Evolutionary conservation across 2,888 invertebrate species (phyloP), one percentile per base, ranked within the genome.

Genomic region (Amiota mariae): DNA sequence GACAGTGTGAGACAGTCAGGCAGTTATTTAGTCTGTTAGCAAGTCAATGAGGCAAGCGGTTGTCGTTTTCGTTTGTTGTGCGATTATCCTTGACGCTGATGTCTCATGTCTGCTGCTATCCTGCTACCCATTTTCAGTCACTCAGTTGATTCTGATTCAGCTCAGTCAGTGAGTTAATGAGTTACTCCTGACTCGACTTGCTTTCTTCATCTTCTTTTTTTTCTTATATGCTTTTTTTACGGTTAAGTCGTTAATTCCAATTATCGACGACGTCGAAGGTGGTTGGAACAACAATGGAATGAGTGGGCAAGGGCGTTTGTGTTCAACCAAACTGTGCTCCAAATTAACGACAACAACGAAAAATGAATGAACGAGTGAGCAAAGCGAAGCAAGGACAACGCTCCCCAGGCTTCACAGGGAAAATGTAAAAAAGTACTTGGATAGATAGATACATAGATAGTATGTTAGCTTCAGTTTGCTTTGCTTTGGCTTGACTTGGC

Each of bases 191-290:
- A 36, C 81, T 63, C 75, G 79, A 75, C 68, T 75, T n/a, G 70
- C 20, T 73, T 48, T 8, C 66, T 24, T 6, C 57, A n/a, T 49
- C 2, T 20, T 68, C 12, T 4, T 68, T 20, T 46, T 47, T 70
- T 10, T 6, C 57, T 64, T 73, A 61, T 36, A 36, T 36, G 36
- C 36, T 12, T 47, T 64, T 56, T 83, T 80, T 85, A 84, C 82
- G 83, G 80, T 82, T 82, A 81, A 84, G 85, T 85, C 83, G 83
- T 84, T 85, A 84, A 84, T 85, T 84, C 83, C 83, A 84, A 84
- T 84, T 84, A 84, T 84, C 83, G 83, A 84, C 85, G 36, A 36
- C 36, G 36, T 36, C 36, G 36, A 36, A 36, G 36, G 36, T 36
- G 36, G 36, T 36, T 4, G 6, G 36, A 2, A 36, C 36, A 36